phyloP scores from a whole-genome alignment of 2,113 vertebrate species.

The Phyllostomus hastatus region DNA sequence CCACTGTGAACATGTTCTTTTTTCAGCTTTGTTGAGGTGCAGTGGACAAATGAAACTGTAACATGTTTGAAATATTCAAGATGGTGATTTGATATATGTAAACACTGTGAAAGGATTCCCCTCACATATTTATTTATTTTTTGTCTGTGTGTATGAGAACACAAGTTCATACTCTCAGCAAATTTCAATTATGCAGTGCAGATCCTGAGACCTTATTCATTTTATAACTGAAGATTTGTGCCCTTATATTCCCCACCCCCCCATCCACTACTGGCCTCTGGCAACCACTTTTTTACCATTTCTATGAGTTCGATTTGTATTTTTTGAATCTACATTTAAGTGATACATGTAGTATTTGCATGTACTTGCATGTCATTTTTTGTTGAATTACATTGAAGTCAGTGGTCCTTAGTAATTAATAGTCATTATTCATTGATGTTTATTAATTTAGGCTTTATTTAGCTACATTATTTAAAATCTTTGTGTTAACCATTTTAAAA shows the following conservation, averaged over 20 bases:
- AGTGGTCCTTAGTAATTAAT: background rate
- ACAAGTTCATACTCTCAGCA: background rate
- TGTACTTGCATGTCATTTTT: background rate
- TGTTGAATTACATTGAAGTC: background rate
- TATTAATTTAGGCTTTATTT: slow-evolving; percentile 5
- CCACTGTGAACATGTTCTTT: background rate
- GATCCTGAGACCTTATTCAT: background rate
- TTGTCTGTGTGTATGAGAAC: background rate
- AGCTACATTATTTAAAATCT: background rate
- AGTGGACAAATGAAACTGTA: background rate
- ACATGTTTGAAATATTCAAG: background rate
- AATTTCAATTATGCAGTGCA: background rate
- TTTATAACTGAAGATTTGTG: background rate
- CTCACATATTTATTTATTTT: background rate
- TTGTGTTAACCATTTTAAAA: background rate
- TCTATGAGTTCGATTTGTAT: background rate
- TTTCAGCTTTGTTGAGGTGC: background rate
- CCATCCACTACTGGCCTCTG: background rate
- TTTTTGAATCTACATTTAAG: background rate
- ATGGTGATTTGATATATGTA: background rate
- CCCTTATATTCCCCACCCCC: rapidly evolving
- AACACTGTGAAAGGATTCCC: background rate
- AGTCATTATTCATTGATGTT: background rate
- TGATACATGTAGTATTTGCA: background rate
- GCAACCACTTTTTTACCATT: background rate